phyloP scores from a whole-genome alignment of 1,140 invertebrate species.

The Octopus sinensis region DNA sequence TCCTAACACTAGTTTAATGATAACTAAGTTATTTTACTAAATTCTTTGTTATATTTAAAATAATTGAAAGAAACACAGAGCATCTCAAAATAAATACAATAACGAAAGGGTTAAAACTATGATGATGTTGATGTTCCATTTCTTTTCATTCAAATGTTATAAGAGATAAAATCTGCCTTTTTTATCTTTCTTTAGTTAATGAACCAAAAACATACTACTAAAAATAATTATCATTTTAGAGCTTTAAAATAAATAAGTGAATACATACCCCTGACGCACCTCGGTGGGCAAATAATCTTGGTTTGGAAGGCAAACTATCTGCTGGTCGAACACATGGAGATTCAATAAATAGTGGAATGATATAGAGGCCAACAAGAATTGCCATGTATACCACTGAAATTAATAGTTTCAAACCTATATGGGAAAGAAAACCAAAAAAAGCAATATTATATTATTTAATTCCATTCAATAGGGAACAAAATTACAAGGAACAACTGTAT shows the following conservation, averaged over 20 bases:
- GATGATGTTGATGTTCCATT: too few species aligned
- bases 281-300: conserved; percentile 41
- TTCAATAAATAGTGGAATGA: conserved; percentile 44
- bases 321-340: conserved; percentile 44
- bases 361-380: conserved; percentile 34
- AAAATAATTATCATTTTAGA: background rate
- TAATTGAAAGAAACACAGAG: too few species aligned
- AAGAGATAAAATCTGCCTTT: background rate
- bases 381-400: background rate
- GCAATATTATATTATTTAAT: background rate
- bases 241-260: background rate
- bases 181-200: background rate
- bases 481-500: too few species aligned
- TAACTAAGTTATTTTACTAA: too few species aligned
- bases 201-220: background rate
- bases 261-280: conserved; percentile 46
- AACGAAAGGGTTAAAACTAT: too few species aligned
- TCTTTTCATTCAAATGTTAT: background rate
- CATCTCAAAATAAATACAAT: too few species aligned
- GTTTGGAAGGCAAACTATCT: conserved; percentile 38
- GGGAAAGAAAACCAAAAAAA: background rate
- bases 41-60: too few species aligned
- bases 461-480: too few species aligned
- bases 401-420: background rate
- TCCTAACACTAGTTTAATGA: too few species aligned